Evolutionary conservation across 1,140 invertebrate species (phyloP).

Genomic region (Antheraea pernyi): DNA sequence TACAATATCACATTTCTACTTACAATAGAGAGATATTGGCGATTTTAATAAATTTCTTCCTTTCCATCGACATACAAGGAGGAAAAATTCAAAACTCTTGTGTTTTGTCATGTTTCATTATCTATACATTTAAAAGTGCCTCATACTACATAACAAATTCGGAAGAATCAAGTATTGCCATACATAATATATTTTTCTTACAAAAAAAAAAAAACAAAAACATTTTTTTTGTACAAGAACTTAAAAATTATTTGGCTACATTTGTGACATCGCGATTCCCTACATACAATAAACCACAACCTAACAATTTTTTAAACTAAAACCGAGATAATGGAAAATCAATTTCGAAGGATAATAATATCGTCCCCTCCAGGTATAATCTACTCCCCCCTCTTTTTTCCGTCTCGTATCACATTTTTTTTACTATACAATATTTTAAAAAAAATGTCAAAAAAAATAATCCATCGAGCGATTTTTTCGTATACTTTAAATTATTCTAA

Average conservation of each 20-base stretch:
- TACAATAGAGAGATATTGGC: slow-evolving; percentile 72
- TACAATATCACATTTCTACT: slow-evolving; percentile 79
- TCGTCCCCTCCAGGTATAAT: slow-evolving; percentile 55
- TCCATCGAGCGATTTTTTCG: slow-evolving; percentile 57
- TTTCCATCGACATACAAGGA: slow-evolving; percentile 42
- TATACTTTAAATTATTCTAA: slow-evolving; percentile 69
- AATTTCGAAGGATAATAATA: slow-evolving; percentile 48
- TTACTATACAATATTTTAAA: slow-evolving; percentile 36
- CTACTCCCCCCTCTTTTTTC: slow-evolving; percentile 39
- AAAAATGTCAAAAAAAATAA: slow-evolving; percentile 44
- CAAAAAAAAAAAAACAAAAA: slow-evolving; percentile 36
- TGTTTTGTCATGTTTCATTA: slow-evolving; percentile 48
- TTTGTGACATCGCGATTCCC: slow-evolving; percentile 60
- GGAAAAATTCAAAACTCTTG: slow-evolving; percentile 54
- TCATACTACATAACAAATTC: slow-evolving; percentile 52
- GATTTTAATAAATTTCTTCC: slow-evolving; percentile 25
- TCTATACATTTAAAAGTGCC: slow-evolving; percentile 47
- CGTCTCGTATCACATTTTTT: slow-evolving; percentile 68
- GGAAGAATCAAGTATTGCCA: slow-evolving; percentile 72
- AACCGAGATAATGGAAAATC: slow-evolving; percentile 43
- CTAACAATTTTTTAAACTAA: slow-evolving; percentile 61
- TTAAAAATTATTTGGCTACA: slow-evolving; percentile 62
- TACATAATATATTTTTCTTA: slow-evolving; percentile 39
- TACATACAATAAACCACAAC: slow-evolving; percentile 63
- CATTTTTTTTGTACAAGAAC: slow-evolving; percentile 62